Conservation (phyloP, 2,797 vertebrate genomes). For the Sebastes glaucus region DNA sequence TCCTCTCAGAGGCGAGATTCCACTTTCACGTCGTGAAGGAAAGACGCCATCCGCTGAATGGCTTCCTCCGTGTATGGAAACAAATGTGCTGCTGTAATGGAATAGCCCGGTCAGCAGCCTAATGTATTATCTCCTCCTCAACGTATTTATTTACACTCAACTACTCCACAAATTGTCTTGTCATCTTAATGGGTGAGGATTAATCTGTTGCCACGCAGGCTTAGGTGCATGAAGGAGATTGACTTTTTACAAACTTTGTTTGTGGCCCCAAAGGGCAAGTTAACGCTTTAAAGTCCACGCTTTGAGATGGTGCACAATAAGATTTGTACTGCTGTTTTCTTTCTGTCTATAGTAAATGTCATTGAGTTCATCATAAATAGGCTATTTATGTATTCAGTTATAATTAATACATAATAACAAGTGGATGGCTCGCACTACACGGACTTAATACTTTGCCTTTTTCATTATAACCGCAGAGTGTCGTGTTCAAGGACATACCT, state of each 20-base stretch:
- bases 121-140: conserved; percentile 88
- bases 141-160: conserved; percentile 89
- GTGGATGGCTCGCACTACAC: not conserved
- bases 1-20: conserved; percentile 72
- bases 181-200: conserved; percentile 86
- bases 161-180: conserved; percentile 87
- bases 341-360: not conserved
- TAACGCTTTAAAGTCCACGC: conserved; percentile 57
- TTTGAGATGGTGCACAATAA: not conserved
- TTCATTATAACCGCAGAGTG: conserved; percentile 49
- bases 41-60: conserved; percentile 71
- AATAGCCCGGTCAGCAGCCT: conserved; percentile 83
- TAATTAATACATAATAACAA: conserved; percentile 33
- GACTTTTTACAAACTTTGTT: conserved; percentile 81
- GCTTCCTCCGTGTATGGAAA: conserved; percentile 81
- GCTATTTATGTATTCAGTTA: conserved; percentile 10
- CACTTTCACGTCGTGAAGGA: conserved; percentile 80
- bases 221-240: conserved; percentile 81
- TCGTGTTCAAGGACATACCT: conserved; percentile 74
- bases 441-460: conserved; percentile 29
- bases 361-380: conserved; percentile 15
- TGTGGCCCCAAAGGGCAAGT: conserved; percentile 63
- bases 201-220: conserved; percentile 83
- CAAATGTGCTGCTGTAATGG: conserved; percentile 85
- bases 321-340: conserved; percentile 5